Conservation (phyloP, 2,888 invertebrate species). For the Drosophila paranaensis region DNA sequence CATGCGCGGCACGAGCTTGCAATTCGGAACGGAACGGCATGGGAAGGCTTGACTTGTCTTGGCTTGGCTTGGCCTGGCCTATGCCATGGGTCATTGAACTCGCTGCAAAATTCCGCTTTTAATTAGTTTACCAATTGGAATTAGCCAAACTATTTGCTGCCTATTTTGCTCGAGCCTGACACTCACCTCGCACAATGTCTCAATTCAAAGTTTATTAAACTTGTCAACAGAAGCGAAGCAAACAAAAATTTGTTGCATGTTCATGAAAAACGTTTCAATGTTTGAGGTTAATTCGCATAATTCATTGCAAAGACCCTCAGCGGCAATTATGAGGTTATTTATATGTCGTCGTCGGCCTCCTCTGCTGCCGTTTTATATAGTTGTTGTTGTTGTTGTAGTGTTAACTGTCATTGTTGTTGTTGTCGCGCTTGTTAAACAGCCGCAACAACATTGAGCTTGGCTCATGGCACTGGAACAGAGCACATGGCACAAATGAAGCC, state of each 20-base stretch:
- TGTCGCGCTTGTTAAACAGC: constrained; percentile 56
- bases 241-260: constrained; percentile 47
- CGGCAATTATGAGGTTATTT: constrained; percentile 79
- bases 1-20: constrained; percentile 62
- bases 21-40: constrained; percentile 12
- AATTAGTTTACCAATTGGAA: background rate
- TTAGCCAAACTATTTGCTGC: background rate
- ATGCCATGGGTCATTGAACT: constrained; percentile 14
- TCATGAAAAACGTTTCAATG: constrained; percentile 61
- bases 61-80: constrained; percentile 1
- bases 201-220: constrained; percentile 50
- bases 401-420: constrained; percentile 31
- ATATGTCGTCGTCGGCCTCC: constrained; percentile 61
- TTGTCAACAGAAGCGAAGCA: constrained; percentile 22
- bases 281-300: constrained; percentile 80
- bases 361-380: constrained; percentile 37
- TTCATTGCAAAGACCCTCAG: constrained; percentile 79
- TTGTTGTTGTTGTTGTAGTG: constrained; percentile 25
- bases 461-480: constrained; percentile 56
- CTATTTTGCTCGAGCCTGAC: background rate
- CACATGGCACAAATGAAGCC: constrained; percentile 9
- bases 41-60: constrained; percentile 3
- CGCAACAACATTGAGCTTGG: constrained; percentile 70
- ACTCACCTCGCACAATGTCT: constrained; percentile 2
- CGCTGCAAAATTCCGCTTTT: background rate